phyloP scores from a whole-genome alignment of 2,113 vertebrate genomes.

The Puntigrus tetrazona region DNA sequence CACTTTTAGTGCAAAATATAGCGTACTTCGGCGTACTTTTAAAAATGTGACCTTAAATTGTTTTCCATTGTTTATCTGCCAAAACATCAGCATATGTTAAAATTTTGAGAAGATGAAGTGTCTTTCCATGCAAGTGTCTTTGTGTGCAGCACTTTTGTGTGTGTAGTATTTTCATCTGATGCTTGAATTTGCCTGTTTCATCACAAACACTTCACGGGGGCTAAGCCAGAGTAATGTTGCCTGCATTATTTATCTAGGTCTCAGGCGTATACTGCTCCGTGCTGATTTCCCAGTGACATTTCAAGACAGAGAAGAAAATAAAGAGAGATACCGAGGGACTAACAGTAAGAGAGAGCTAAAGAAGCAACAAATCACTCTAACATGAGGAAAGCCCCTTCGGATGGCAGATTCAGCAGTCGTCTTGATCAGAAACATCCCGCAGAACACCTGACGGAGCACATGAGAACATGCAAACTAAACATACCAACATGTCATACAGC shows the following conservation, averaged over 20 bases:
- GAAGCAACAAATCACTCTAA: conserved; percentile 67
- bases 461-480: background rate
- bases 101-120: background rate
- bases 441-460: conserved; percentile 49
- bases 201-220: conserved; percentile 46
- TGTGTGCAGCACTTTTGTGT: conserved; percentile 16
- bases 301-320: conserved; percentile 47
- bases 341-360: conserved; percentile 24
- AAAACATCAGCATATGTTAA: background rate
- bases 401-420: conserved; percentile 65
- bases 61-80: background rate
- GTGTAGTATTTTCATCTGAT: background rate
- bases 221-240: conserved; percentile 51
- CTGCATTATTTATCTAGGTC: conserved; percentile 71
- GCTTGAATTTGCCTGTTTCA: conserved; percentile 22
- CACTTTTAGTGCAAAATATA: background rate
- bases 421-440: conserved; percentile 61
- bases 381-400: conserved; percentile 66
- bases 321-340: background rate
- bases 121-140: conserved; percentile 22
- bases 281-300: conserved; percentile 71
- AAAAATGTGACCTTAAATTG: background rate
- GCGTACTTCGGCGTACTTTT: background rate
- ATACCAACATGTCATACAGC: background rate
- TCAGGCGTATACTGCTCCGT: conserved; percentile 65